phyloP scores from a whole-genome alignment of 2,797 vertebrate genomes.

The Notoglanidium macrostoma region DNA sequence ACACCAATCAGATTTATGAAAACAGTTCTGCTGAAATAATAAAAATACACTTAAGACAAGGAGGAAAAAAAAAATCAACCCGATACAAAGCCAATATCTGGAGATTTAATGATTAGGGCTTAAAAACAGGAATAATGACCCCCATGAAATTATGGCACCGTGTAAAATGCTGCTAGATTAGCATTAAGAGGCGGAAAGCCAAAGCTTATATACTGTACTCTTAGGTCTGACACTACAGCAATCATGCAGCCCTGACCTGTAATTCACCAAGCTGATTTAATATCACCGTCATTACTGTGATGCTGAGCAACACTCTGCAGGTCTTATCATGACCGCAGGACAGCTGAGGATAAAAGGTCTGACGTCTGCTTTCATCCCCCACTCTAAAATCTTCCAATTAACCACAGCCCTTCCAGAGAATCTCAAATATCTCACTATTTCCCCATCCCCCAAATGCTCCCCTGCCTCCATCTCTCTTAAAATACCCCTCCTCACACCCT shows the following conservation, averaged over 20 bases:
- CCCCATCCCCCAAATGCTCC: slow-evolving; percentile 19
- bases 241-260: slow-evolving; percentile 24
- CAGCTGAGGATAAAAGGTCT: slow-evolving; percentile 34
- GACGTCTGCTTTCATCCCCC: slow-evolving; percentile 36
- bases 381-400: slow-evolving; percentile 24
- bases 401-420: slow-evolving; percentile 37
- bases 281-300: slow-evolving; percentile 39
- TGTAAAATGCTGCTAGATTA: neutral
- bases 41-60: neutral
- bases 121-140: neutral
- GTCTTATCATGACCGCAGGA: slow-evolving; percentile 24
- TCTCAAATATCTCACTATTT: slow-evolving; percentile 35
- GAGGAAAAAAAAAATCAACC: neutral
- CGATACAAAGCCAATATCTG: neutral
- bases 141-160: neutral
- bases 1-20: neutral
- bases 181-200: slow-evolving; percentile 36
- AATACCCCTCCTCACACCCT: slow-evolving; percentile 47
- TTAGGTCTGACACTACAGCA: slow-evolving; percentile 31
- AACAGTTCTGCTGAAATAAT: neutral
- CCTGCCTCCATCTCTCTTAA: slow-evolving; percentile 38
- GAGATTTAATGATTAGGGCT: neutral
- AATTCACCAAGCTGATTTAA: slow-evolving; percentile 43
- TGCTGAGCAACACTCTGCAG: slow-evolving; percentile 18
- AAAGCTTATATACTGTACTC: slow-evolving; percentile 2